Conservation (phyloP, 2,113 vertebrate species). For the Microcebus lehilahytsara region DNA sequence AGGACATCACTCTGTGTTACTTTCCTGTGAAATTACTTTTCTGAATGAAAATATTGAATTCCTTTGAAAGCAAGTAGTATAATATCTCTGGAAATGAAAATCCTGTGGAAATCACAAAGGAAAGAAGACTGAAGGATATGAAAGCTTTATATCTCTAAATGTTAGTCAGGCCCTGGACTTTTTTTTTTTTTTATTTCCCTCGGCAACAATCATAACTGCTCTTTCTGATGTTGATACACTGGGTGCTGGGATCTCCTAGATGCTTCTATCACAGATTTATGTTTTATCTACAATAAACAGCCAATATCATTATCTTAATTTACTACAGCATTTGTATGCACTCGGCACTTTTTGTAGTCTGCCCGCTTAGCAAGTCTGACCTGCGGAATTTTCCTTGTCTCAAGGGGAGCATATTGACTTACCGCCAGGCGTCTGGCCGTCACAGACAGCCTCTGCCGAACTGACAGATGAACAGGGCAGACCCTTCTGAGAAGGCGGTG, state of each 20-base stretch:
- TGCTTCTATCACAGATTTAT: slow-evolving; percentile 77
- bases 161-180: slow-evolving; percentile 76
- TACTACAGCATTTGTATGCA: slow-evolving; percentile 59
- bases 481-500: neutral
- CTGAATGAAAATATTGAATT: slow-evolving; percentile 87
- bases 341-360: slow-evolving; percentile 19
- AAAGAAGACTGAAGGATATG: slow-evolving; percentile 81
- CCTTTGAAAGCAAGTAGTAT: slow-evolving; percentile 85
- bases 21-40: slow-evolving; percentile 87
- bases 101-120: slow-evolving; percentile 84
- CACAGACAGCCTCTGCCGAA: slow-evolving; percentile 51
- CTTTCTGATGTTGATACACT: slow-evolving; percentile 77
- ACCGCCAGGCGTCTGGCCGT: slow-evolving; percentile 26
- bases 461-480: slow-evolving; percentile 49
- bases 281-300: slow-evolving; percentile 76
- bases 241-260: slow-evolving; percentile 73
- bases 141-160: slow-evolving; percentile 83
- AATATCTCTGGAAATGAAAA: slow-evolving; percentile 86
- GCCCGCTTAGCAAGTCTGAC: slow-evolving; percentile 60
- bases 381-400: slow-evolving; percentile 62
- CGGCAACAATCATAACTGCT: slow-evolving; percentile 79
- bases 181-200: slow-evolving; percentile 67
- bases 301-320: slow-evolving; percentile 78
- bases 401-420: slow-evolving; percentile 70
- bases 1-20: slow-evolving; percentile 82